Percentiles rank a stretch among this genome's conserved stretches.
Conservation (phyloP, 2,888 invertebrate genomes). For the Smittia sp. region DNA sequence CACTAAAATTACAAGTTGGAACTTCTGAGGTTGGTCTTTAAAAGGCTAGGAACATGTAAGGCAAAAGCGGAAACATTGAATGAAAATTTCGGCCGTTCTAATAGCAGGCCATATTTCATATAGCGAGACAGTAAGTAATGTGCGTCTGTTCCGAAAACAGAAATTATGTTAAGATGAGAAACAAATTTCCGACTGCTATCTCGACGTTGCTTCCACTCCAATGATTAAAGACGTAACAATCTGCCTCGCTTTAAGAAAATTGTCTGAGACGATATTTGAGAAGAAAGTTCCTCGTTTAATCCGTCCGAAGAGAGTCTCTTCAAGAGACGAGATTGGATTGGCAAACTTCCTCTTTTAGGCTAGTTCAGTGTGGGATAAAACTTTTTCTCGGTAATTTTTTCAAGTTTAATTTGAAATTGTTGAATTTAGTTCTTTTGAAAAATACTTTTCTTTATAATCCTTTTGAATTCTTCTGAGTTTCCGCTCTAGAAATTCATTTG, state of each 20-base stretch:
- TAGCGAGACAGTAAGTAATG: constrained; percentile 40
- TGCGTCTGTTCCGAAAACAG: constrained; percentile 28
- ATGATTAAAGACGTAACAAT: constrained; percentile 10
- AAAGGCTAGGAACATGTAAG: too few relatives aligned
- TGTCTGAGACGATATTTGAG: not conserved
- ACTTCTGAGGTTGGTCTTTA: too few relatives aligned
- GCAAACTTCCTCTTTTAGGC: not conserved
- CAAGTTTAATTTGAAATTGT: not conserved
- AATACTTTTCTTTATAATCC: not conserved
- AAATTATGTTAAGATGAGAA: constrained; percentile 9
- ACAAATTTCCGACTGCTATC: constrained; percentile 30
- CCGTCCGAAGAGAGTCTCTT: not conserved
- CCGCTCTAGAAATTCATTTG: too few relatives aligned
- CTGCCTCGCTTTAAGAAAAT: constrained; percentile 3
- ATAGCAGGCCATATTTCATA: constrained; percentile 37
- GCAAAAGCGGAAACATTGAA: too few relatives aligned
- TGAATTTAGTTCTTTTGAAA: too few relatives aligned
- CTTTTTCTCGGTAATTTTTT: not conserved
- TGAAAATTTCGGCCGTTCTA: constrained; percentile 13
- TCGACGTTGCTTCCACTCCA: not conserved
- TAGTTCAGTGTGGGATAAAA: not conserved
- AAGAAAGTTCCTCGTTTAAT: not conserved
- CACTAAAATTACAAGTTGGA: too few relatives aligned
- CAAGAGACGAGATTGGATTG: not conserved
- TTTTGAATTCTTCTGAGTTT: too few relatives aligned